These are phyloP conservation scores for Chloromyia formosa DNA, from an alignment of 2,888 invertebrate species.

Conservation along the genomic window DNA sequence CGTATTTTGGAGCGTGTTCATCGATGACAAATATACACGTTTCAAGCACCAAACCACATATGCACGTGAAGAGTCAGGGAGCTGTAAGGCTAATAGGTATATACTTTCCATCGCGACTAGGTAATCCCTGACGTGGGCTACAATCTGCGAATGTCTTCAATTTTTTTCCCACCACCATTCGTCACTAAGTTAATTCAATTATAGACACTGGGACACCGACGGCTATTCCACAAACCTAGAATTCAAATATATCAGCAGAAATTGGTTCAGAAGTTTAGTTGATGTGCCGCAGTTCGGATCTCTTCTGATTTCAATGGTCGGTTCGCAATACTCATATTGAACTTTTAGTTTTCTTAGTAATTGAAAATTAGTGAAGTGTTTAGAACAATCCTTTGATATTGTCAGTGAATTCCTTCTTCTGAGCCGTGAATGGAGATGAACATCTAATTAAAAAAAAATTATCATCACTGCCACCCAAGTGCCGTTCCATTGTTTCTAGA, in stretches of 20 bases:
- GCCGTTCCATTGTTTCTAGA: background rate
- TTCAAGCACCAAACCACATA: too few relatives aligned
- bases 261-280: slow-evolving; percentile 59
- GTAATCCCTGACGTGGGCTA: too few relatives aligned
- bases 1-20: too few relatives aligned
- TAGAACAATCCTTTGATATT: background rate
- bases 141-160: too few relatives aligned
- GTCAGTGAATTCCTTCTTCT: background rate
- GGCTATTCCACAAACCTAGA: slow-evolving; percentile 54
- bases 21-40: too few relatives aligned
- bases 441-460: background rate
- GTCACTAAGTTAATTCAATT: slow-evolving; percentile 60
- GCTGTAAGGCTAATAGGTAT: too few relatives aligned
- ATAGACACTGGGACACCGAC: slow-evolving; percentile 54
- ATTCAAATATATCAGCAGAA: slow-evolving; percentile 51
- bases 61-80: too few relatives aligned
- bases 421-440: background rate
- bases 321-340: slow-evolving; percentile 1
- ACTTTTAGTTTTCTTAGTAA: background rate
- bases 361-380: slow-evolving; percentile 1
- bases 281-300: slow-evolving; percentile 62
- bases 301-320: slow-evolving; percentile 51
- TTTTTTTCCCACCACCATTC: background rate
- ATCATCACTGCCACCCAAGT: too few relatives aligned
- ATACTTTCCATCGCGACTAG: too few relatives aligned